Base-by-base conservation (phyloP, 1,140 invertebrate genomes). In the Drosophila quadrilineata region DNA sequence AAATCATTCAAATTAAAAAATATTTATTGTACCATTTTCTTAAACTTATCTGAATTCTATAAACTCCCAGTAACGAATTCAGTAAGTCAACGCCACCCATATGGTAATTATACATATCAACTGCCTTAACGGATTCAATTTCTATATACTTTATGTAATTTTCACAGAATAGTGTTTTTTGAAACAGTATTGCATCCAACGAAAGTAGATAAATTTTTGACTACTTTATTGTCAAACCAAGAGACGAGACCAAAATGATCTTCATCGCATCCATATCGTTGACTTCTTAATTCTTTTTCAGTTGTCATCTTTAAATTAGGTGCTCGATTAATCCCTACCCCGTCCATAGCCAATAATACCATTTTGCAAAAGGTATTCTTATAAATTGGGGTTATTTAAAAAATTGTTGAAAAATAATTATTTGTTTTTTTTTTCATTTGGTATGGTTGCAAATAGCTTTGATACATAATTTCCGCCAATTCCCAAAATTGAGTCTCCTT, bases 261-360 rank as follows among this genome's bases (percentile, higher is more conserved):
- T n/a, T n/a, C n/a, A n/a, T n/a, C n/a, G n/a, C n/a, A n/a, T n/a
- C n/a, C n/a, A n/a, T n/a, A n/a, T n/a, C n/a, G n/a, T 46, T 65
- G 60, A 53, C 89, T 85, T 62, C 86, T 84, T 28, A 88, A 24
- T 48, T 84, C 57, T 31, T 71, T 69, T 52, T 89, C 76, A 21
- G 40, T 33, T 56, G 74, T 64, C 58, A 90, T 71, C 28, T 67
- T 49, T 54, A 62, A 70, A 46, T 71, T 75, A 48, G 70, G 63
- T 14, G 90, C 52, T 67, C 88, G 64, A 71, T 90, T 89, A 28
- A 65, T 22, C 58, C 87, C 76, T 19, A 90, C 76, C 56, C 87
- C 90, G 60, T 88, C 90, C 26, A 91, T 50, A 66, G 80, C 86
- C 12, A 90, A 60, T 57, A 90, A n/a, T 67, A 21, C 82, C 89